These are phyloP conservation scores for Cyphomyrus discorhynchus DNA, from an alignment of 2,113 vertebrate genomes.

Conservation along the genomic window DNA sequence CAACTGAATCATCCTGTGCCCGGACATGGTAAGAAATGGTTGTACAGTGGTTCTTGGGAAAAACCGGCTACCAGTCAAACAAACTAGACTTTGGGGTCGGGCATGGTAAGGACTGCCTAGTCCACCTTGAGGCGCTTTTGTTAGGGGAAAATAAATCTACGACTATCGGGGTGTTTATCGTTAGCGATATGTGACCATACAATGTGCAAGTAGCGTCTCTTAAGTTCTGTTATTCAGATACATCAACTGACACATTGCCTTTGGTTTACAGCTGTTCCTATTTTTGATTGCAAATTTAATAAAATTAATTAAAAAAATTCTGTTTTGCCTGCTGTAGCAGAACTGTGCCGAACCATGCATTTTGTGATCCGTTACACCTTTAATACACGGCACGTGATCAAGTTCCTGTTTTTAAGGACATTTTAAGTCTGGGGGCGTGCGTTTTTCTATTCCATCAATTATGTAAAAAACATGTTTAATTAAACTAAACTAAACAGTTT, in stretches of 20 bases:
- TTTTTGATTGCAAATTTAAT: background rate
- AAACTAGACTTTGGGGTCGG: background rate
- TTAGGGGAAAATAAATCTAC: background rate
- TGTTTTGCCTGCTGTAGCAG: background rate
- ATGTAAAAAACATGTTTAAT: background rate
- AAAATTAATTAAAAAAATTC: background rate
- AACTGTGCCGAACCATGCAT: background rate
- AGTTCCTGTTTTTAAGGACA: background rate
- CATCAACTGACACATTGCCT: background rate
- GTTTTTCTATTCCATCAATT: background rate
- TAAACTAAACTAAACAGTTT: background rate
- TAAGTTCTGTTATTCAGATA: background rate
- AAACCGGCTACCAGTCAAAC: background rate
- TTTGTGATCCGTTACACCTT: background rate
- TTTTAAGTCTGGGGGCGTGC: background rate
- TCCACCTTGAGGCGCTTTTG: background rate
- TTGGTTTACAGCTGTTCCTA: background rate
- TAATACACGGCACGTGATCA: background rate
- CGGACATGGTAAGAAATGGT: background rate
- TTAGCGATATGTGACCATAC: background rate
- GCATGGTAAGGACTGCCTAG: background rate
- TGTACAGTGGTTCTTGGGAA: too few species aligned
- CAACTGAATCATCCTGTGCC: background rate
- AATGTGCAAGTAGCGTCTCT: background rate
- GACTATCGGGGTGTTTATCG: background rate